Evolutionary conservation across 2,888 invertebrate genomes (phyloP).

Genomic region (Hirtodrosophila trivittata): DNA sequence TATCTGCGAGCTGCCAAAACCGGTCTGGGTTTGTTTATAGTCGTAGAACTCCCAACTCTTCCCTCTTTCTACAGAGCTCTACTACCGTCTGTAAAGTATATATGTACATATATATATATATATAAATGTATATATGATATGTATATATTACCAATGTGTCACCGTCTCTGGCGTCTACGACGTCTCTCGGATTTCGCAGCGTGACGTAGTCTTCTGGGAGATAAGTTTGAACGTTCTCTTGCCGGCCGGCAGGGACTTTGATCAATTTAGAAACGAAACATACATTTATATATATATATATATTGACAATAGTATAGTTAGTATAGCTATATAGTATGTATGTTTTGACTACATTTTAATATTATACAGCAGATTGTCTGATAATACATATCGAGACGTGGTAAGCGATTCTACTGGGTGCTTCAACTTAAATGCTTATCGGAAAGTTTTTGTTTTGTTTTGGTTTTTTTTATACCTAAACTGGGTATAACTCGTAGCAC

Average conservation of each 20-base stretch:
- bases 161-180: constrained; percentile 50
- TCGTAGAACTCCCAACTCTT: constrained; percentile 7
- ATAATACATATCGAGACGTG: constrained; percentile 40
- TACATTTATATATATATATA: constrained; percentile 1
- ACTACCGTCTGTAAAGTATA: neutral
- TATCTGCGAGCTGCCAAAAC: constrained; percentile 51
- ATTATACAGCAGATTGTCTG: constrained; percentile 39
- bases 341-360: too few relatives aligned
- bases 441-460: neutral
- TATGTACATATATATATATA: constrained; percentile 2
- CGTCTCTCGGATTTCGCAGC: constrained; percentile 28
- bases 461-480: too few relatives aligned
- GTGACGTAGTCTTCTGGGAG: constrained; percentile 64
- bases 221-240: constrained; percentile 59
- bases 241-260: constrained; percentile 69
- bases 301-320: neutral
- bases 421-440: constrained; percentile 56
- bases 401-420: constrained; percentile 19
- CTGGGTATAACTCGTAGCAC: too few relatives aligned
- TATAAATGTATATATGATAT: neutral
- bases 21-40: constrained; percentile 49
- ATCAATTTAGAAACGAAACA: constrained; percentile 25
- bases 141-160: constrained; percentile 67
- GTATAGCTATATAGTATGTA: too few relatives aligned
- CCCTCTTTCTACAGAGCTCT: constrained; percentile 3